These are phyloP conservation scores for Sitta europaea DNA, from an alignment of 2,113 vertebrate species.

Conservation along the genomic window DNA sequence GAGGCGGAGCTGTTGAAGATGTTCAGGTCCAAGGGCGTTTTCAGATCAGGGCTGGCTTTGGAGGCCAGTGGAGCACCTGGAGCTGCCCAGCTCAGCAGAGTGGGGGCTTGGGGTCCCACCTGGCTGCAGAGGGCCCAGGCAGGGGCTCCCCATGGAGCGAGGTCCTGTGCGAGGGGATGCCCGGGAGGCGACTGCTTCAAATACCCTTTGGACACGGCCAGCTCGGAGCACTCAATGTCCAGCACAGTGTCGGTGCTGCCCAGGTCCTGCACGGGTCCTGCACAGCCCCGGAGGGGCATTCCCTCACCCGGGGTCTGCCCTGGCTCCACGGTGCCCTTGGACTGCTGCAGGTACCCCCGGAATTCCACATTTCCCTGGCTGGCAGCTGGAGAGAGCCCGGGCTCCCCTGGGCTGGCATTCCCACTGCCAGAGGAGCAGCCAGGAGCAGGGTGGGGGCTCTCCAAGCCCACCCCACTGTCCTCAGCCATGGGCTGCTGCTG, in stretches of 20 bases:
- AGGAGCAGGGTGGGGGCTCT: background rate
- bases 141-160: fast-evolving
- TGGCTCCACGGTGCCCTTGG: background rate
- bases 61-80: background rate
- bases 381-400: fast-evolving
- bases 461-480: conserved; percentile 34
- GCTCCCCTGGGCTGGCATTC: background rate
- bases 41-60: background rate
- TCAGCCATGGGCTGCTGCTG: background rate
- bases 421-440: fast-evolving
- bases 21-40: background rate
- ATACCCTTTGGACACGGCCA: conserved; percentile 50
- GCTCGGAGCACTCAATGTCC: background rate
- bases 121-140: background rate
- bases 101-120: fast-evolving
- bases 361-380: background rate
- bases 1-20: background rate
- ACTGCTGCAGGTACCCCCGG: conserved; percentile 69
- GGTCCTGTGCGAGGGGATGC: fast-evolving
- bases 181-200: conserved; percentile 40
- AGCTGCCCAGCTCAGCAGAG: background rate
- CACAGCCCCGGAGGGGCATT: background rate
- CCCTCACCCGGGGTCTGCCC: background rate
- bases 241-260: fast-evolving
- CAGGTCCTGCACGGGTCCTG: background rate